A percentile compares a stretch with the other conserved stretches of the same genome.
Evolutionary conservation across 2,888 invertebrate species (phyloP).

Genomic region (Hyposoter dolosus): DNA sequence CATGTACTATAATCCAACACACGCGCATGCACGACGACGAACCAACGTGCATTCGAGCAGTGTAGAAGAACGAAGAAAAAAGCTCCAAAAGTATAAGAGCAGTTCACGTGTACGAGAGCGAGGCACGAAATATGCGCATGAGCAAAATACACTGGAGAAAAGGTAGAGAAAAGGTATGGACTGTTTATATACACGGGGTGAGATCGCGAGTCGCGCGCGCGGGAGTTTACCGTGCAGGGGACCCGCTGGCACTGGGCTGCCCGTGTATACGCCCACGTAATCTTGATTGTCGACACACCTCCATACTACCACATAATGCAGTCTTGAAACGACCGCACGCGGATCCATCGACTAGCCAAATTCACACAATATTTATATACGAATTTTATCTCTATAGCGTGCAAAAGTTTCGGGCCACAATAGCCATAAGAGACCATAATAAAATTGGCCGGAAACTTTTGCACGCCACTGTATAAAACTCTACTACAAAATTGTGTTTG

Average conservation of each 20-base stretch:
- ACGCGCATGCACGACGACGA: not conserved
- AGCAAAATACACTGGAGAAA: constrained; percentile 34
- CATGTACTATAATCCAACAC: constrained; percentile 20
- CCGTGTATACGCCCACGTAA: constrained; percentile 83
- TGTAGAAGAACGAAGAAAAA: constrained; percentile 19
- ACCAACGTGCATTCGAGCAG: constrained; percentile 8
- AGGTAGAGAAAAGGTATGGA: constrained; percentile 36
- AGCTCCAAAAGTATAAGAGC: constrained; percentile 8
- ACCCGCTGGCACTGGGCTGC: constrained; percentile 80
- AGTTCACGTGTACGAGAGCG: constrained; percentile 2
- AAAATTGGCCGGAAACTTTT: too few species aligned
- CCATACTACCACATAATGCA: constrained; percentile 73
- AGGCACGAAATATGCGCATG: constrained; percentile 27
- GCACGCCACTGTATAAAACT: too few species aligned
- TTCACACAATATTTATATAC: constrained; percentile 42
- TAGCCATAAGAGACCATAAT: too few species aligned
- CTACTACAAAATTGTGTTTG: too few species aligned
- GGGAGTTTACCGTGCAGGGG: constrained; percentile 51
- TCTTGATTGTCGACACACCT: constrained; percentile 83
- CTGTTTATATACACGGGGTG: constrained; percentile 24
- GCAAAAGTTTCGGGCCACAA: too few species aligned
- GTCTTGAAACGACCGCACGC: constrained; percentile 66
- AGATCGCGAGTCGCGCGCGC: constrained; percentile 61
- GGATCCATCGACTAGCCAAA: constrained; percentile 68
- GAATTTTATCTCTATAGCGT: not conserved